These are phyloP conservation scores for Elephas maximus DNA, from an alignment of 2,113 vertebrate species.

Conservation along the genomic window DNA sequence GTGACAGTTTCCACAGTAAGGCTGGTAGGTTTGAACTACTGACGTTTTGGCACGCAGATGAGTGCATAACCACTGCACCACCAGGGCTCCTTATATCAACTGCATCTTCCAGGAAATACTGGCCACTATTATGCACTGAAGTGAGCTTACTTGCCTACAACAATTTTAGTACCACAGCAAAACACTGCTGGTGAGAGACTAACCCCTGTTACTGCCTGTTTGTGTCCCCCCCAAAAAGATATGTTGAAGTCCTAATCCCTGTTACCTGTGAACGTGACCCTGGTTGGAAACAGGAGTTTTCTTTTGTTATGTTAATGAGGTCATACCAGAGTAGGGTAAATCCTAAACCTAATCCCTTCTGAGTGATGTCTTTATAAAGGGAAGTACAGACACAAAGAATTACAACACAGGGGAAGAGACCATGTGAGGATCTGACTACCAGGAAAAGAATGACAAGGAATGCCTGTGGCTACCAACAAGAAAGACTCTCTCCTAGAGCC, in stretches of 20 bases:
- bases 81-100: background rate
- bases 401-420: background rate
- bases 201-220: background rate
- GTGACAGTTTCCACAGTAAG: background rate
- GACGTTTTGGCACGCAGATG: background rate
- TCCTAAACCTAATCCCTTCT: background rate
- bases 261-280: background rate
- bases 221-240: background rate
- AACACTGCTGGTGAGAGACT: background rate
- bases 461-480: background rate
- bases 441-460: background rate
- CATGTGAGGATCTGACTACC: background rate
- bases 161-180: background rate
- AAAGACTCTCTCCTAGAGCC: background rate
- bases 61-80: background rate
- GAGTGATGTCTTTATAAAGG: background rate
- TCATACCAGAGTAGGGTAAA: background rate
- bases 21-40: background rate
- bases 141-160: background rate
- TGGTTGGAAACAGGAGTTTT: background rate
- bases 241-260: background rate
- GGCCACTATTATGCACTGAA: background rate
- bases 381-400: background rate
- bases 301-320: background rate
- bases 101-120: background rate